phyloP scores from a whole-genome alignment of 2,888 invertebrate species.

The Microctonus hyperodae region DNA sequence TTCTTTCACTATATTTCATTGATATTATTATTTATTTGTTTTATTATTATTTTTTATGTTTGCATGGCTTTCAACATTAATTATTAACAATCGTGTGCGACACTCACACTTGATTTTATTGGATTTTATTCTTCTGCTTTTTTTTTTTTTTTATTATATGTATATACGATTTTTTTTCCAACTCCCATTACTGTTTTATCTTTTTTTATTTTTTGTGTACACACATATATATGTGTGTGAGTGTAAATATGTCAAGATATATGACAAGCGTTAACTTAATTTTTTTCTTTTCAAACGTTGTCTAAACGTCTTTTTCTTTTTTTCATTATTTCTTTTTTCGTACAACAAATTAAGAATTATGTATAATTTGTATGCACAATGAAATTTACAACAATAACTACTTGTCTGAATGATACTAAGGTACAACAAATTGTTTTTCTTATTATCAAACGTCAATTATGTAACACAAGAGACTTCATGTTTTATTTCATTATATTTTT shows the following conservation, averaged over 20 bases:
- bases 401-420: neutral
- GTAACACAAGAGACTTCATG: neutral
- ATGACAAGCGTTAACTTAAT: slow-evolving; percentile 33
- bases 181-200: neutral
- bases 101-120: neutral
- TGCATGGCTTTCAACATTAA: neutral
- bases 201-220: no score
- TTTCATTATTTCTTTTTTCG: slow-evolving; percentile 28
- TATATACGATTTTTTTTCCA: neutral
- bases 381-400: slow-evolving; percentile 9
- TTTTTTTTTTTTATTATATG: neutral
- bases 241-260: neutral
- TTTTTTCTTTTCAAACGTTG: slow-evolving; percentile 11
- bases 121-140: neutral
- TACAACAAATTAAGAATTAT: no score
- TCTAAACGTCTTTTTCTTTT: slow-evolving; percentile 20
- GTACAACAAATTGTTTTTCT: neutral
- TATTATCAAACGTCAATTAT: neutral
- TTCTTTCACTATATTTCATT: neutral
- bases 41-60: neutral
- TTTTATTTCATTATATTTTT: no score
- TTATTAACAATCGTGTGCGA: neutral
- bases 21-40: neutral
- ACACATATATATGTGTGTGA: neutral
- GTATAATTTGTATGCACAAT: slow-evolving; percentile 5